Conservation (phyloP, 2,113 vertebrate genomes). For the Poeciliopsis turrubarensis region DNA sequence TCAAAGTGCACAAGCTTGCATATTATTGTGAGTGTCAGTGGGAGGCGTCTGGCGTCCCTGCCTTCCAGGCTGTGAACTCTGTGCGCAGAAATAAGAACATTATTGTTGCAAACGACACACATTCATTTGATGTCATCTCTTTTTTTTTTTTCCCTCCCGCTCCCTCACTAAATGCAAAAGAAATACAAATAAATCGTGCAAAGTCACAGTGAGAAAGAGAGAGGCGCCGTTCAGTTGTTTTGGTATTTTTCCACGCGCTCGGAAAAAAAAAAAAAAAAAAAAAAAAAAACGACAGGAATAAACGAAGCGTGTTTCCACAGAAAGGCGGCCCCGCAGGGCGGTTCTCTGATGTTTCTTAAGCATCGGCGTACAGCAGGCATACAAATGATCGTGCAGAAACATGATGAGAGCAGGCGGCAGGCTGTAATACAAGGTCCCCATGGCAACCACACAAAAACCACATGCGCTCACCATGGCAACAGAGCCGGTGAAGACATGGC, state of each 20-base stretch:
- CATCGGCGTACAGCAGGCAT: conserved; percentile 51
- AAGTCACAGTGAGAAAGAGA: conserved; percentile 27
- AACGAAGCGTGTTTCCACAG: conserved; percentile 29
- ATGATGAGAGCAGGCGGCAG: conserved; percentile 59
- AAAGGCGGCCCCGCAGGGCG: conserved; percentile 40
- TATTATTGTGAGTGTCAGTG: conserved; percentile 59
- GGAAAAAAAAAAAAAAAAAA: not conserved
- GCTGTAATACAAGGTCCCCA: conserved; percentile 67
- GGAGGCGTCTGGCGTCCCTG: conserved; percentile 55
- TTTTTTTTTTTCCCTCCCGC: not conserved
- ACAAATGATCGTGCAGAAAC: conserved; percentile 71
- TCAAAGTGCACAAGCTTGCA: conserved; percentile 40
- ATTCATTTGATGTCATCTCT: conserved; percentile 22
- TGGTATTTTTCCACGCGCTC: conserved; percentile 13
- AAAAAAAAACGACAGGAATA: conserved; percentile 15
- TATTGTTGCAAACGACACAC: conserved; percentile 43
- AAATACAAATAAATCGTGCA: conserved; percentile 12
- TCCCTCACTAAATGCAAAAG: not conserved
- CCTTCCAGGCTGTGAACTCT: conserved; percentile 19
- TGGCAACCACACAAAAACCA: conserved; percentile 75
- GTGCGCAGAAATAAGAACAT: conserved; percentile 10
- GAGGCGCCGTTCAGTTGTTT: conserved; percentile 1
- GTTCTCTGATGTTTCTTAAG: conserved; percentile 36
- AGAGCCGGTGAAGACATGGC: conserved; percentile 44
- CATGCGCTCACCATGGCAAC: conserved; percentile 78